Evolutionary conservation across 2,797 vertebrate species (phyloP), one percentile per base, ranked within the genome.

Genomic region (Eospalax fontanierii): DNA sequence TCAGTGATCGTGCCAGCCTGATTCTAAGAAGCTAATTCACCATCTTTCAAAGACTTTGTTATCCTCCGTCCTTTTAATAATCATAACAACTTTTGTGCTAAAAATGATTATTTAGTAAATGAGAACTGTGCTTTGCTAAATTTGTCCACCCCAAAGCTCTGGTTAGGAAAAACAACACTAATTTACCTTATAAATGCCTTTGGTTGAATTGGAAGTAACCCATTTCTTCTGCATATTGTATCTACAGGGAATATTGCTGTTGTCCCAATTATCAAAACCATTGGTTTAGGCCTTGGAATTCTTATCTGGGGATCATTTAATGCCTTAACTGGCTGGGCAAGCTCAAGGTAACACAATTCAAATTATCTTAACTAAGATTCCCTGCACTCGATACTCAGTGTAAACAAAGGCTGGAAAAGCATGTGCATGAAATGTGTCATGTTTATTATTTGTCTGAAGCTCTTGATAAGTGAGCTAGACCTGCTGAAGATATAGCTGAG

Each of bases 291-390:
- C 74, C 99, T 99, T 95, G 99, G 99, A 70, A 98, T 99, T 97
- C 98, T 99, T 95, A 98, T 99, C 93, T 99, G 99, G 99, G 99
- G 99, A 90, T 99, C 99, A 84, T 98, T 99, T 71, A 99, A 99
- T 95, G 95, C 99, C 95, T 84, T 99, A 93, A 99, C 99, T 94
- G 99, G 99, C 84, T 99, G 99, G 99, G 99, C 99, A 88, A 99
- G 98, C 98, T 99, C 99, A 97, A 99, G 99, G 99, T 99, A 98
- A 98, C 79, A 24, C 28, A 43, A 43, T 79, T 79, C 61, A 93
- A 22, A 93, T 26, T 82, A 43, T 95, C 92, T 90, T 68, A 75
- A 19, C 43, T 85, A 59, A 79, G 16, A 89, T 81, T 86, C 71
- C 78, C 43, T n/a, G 6, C 9, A 54, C 21, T 68, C 40, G 9